Evolutionary conservation across 2,888 invertebrate genomes (phyloP).

Genomic region (Aporophyla nigra): DNA sequence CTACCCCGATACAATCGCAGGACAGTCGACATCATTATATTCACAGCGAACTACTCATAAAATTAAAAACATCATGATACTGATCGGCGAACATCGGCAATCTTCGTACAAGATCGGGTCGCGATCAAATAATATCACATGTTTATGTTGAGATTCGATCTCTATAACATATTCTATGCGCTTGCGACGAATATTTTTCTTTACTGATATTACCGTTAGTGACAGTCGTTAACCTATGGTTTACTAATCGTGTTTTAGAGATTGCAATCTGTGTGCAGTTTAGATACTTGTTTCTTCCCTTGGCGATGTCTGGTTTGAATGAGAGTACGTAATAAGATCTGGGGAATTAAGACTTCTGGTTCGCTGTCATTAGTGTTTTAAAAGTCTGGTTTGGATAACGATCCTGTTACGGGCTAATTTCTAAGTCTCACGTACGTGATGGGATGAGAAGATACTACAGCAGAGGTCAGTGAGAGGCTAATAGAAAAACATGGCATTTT

Average conservation of each 20-base stretch:
- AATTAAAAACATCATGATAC: slow-evolving; percentile 80
- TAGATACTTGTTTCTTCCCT: slow-evolving; percentile 57
- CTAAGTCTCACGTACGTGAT: neutral
- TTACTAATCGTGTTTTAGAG: slow-evolving; percentile 65
- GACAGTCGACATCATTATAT: slow-evolving; percentile 67
- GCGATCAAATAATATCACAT: slow-evolving; percentile 82
- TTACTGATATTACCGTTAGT: slow-evolving; percentile 66
- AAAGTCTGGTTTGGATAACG: slow-evolving; percentile 13
- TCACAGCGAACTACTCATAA: slow-evolving; percentile 76
- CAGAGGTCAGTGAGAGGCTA: neutral
- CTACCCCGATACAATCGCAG: slow-evolving; percentile 48
- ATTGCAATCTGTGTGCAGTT: slow-evolving; percentile 61
- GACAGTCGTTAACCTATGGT: slow-evolving; percentile 65
- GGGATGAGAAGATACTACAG: neutral
- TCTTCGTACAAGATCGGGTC: slow-evolving; percentile 77
- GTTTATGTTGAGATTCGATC: slow-evolving; percentile 84
- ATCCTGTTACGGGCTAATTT: slow-evolving; percentile 10
- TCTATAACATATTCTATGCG: slow-evolving; percentile 69
- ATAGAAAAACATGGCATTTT: neutral
- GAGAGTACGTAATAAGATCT: slow-evolving; percentile 36
- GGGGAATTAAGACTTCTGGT: slow-evolving; percentile 31
- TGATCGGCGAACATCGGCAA: slow-evolving; percentile 77
- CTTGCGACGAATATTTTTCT: slow-evolving; percentile 71
- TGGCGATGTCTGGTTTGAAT: slow-evolving; percentile 44
- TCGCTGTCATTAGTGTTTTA: slow-evolving; percentile 31